These are phyloP conservation scores for Corvus cornix DNA, from an alignment of 2,113 vertebrate genomes.

Conservation along the genomic window DNA sequence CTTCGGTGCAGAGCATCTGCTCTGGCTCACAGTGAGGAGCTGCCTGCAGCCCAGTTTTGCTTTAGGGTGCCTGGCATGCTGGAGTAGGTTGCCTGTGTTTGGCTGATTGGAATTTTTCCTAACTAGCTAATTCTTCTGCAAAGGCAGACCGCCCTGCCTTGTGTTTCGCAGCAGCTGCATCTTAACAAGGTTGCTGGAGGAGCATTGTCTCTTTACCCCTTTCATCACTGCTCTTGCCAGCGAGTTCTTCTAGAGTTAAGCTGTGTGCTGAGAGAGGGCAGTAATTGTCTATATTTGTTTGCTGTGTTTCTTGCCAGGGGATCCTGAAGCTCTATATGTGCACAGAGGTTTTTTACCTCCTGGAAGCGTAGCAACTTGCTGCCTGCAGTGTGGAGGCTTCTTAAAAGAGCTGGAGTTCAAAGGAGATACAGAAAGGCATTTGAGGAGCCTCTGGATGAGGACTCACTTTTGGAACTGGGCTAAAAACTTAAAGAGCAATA, in stretches of 20 bases:
- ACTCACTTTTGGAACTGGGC: not conserved
- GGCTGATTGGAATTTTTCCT: slow-evolving; percentile 12
- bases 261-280: not conserved
- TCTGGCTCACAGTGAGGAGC: not conserved
- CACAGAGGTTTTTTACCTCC: not conserved
- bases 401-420: not conserved
- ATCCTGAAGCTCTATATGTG: not conserved
- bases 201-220: not conserved
- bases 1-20: not conserved
- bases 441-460: not conserved
- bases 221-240: not conserved
- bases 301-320: not conserved
- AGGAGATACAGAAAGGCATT: not conserved
- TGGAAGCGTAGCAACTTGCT: not conserved
- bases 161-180: not conserved
- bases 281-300: not conserved
- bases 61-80: not conserved
- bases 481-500: not conserved
- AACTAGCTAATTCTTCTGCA: not conserved
- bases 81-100: not conserved
- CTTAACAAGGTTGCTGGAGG: slow-evolving; percentile 3
- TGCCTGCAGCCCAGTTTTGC: not conserved
- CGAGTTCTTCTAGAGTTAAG: not conserved
- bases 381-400: not conserved
- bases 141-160: not conserved